Evolutionary conservation across 2,113 vertebrate species (phyloP), one percentile per base, ranked within the genome.

Genomic region (Apteryx mantelli): DNA sequence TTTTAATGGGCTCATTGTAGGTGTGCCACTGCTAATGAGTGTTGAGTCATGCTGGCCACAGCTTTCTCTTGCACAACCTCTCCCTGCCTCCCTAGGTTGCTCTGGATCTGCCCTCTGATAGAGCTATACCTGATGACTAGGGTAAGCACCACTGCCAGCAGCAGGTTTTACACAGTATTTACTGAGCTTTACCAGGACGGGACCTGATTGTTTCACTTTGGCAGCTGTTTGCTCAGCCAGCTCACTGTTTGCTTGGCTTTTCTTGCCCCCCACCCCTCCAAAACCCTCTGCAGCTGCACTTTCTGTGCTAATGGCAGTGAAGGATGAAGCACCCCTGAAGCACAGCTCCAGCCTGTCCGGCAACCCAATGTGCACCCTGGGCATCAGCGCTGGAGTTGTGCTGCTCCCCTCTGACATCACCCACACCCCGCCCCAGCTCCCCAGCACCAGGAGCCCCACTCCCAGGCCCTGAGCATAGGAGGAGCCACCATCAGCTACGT

Each of bases 21-120:
- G 97, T 88, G 97, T 96, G 97, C 44, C 93, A 20, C 95, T 50
- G 64, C 68, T 95, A 93, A 91, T 71, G 85, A 91, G 60, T 3
- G 32, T 95, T 96, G 95, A 97, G 88, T 97, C 97, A 97, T 11
- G 42, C 64, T 84, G 91, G 93, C 69, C 95, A 88, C 76, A 71
- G 82, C 93, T 93, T 94, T 93, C 60, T 91, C 88, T 97, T 96
- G 89, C 93, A 88, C 85, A 97, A 94, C 58, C 65, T 91, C 69
- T 86, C 85, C 80, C 87, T 78, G 87, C 75, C 58, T 95, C 55
- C 71, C 75, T 26, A 38, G 34, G 78, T 34, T 91, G 78, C 38
- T 95, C 68, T 75, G 48, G 96, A 81, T 88, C 89, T 96, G 91
- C 85, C 76, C 89, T 84, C 69, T 90, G 95, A 97, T 91, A 95